A percentile compares a stretch with the other conserved stretches of the same genome.
These are phyloP conservation scores for Lindbergichthys nudifrons DNA, from an alignment of 2,797 vertebrate genomes.

Conservation along the genomic window DNA sequence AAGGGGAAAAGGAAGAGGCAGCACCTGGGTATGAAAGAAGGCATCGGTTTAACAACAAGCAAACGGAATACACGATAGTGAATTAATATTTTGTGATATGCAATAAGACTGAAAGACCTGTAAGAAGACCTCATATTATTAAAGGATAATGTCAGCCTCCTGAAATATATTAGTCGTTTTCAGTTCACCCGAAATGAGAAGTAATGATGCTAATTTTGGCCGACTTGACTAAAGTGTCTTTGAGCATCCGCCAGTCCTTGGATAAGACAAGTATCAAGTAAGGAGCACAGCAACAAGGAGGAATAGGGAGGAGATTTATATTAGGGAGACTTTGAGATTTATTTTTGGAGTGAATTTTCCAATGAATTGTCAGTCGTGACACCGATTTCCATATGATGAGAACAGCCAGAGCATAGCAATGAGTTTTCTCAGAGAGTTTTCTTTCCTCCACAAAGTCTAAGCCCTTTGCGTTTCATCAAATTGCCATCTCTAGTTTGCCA, in stretches of 20 bases:
- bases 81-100: conserved; percentile 53
- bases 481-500: not conserved
- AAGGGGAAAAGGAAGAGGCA: conserved; percentile 42
- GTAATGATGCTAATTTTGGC: conserved; percentile 3
- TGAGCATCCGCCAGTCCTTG: not conserved
- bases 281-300: conserved; percentile 8
- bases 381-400: conserved; percentile 8
- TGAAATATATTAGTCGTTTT: conserved; percentile 33
- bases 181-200: conserved; percentile 25
- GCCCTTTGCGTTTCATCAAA: not conserved
- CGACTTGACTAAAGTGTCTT: conserved; percentile 10
- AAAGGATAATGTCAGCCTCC: conserved; percentile 29
- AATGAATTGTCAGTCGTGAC: conserved; percentile 34
- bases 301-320: conserved; percentile 17
- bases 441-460: not conserved
- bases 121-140: conserved; percentile 31
- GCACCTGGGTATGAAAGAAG: conserved; percentile 17
- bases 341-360: conserved; percentile 53
- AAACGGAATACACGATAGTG: conserved; percentile 27
- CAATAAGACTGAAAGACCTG: conserved; percentile 60
- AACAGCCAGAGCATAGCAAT: conserved; percentile 24
- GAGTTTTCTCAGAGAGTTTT: conserved; percentile 10
- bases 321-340: conserved; percentile 32
- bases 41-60: conserved; percentile 42
- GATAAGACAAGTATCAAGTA: conserved; percentile 22